A percentile compares a stretch with the other conserved stretches of the same genome.
Conservation (phyloP, 2,888 invertebrate species). For the Synergus itoensis region DNA sequence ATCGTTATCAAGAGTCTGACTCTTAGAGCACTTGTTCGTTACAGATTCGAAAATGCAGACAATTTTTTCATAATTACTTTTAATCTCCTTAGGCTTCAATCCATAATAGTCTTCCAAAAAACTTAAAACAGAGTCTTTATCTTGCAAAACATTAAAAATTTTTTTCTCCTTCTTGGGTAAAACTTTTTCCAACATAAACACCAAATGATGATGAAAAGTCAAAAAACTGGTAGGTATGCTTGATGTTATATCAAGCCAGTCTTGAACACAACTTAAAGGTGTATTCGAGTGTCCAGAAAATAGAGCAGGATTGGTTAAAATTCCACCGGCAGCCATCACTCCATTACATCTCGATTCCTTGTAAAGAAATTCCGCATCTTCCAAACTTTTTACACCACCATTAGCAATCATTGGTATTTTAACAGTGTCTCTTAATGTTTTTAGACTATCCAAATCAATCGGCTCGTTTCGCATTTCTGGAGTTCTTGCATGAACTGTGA, state of each 20-base stretch:
- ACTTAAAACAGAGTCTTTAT: constrained; percentile 84
- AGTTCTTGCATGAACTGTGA: constrained; percentile 96
- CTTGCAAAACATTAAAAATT: constrained; percentile 88
- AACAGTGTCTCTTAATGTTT: constrained; percentile 85
- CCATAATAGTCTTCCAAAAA: constrained; percentile 84
- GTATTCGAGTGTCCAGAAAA: constrained; percentile 87
- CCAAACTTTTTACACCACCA: constrained; percentile 89
- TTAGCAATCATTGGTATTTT: constrained; percentile 93
- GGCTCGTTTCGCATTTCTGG: constrained; percentile 88
- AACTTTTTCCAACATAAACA: constrained; percentile 95
- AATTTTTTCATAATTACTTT: constrained; percentile 51
- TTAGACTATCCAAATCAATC: constrained; percentile 86
- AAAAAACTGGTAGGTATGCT: constrained; percentile 82
- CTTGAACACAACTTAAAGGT: constrained; percentile 87
- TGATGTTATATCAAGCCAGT: constrained; percentile 88
- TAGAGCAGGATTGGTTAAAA: constrained; percentile 94
- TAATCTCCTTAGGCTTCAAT: constrained; percentile 73
- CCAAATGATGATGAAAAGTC: constrained; percentile 96
- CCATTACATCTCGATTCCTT: constrained; percentile 86
- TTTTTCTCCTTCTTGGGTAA: constrained; percentile 86
- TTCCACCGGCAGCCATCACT: constrained; percentile 95
- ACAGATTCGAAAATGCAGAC: constrained; percentile 52
- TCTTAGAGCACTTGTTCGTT: constrained; percentile 28
- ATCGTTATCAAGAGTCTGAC: constrained; percentile 9
- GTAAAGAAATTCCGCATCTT: constrained; percentile 86